Percentiles rank a stretch among this genome's conserved stretches.
Evolutionary conservation across 2,113 vertebrate genomes (phyloP).

Genomic region (Diphyllodes magnificus): DNA sequence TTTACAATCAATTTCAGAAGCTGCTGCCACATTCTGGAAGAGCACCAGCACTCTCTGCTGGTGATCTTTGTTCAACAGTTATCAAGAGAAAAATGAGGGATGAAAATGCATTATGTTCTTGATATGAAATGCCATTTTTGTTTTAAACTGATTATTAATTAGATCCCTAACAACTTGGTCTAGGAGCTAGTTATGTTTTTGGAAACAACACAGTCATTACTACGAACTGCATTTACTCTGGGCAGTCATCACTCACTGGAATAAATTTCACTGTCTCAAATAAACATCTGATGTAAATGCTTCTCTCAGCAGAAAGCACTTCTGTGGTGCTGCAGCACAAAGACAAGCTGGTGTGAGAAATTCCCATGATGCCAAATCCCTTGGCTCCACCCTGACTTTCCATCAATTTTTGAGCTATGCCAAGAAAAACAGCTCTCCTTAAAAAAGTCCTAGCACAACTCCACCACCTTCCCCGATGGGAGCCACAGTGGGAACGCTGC

Average conservation of each 20-base stretch:
- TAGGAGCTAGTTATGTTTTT: background rate
- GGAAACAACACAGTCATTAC: background rate
- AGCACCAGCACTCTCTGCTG: constrained; percentile 55
- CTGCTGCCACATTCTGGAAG: background rate
- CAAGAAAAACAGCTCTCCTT: constrained; percentile 19
- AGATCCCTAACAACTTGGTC: background rate
- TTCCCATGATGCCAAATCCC: background rate
- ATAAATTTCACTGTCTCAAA: constrained; percentile 2
- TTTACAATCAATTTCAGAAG: background rate
- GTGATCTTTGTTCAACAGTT: background rate
- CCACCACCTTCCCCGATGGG: background rate
- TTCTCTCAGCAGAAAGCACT: background rate
- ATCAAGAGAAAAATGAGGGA: background rate
- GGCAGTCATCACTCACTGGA: background rate
- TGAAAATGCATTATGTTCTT: background rate
- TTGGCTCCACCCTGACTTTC: constrained; percentile 3
- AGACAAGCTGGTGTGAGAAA: constrained; percentile 4
- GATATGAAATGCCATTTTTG: background rate
- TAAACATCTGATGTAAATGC: background rate
- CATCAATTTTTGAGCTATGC: background rate
- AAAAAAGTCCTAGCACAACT: background rate
- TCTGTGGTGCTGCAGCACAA: background rate
- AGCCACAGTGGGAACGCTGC: background rate
- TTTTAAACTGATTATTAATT: background rate
- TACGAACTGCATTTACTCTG: background rate